phyloP scores from a whole-genome alignment of 2,113 vertebrate species.

The Daphoenositta chrysoptera region DNA sequence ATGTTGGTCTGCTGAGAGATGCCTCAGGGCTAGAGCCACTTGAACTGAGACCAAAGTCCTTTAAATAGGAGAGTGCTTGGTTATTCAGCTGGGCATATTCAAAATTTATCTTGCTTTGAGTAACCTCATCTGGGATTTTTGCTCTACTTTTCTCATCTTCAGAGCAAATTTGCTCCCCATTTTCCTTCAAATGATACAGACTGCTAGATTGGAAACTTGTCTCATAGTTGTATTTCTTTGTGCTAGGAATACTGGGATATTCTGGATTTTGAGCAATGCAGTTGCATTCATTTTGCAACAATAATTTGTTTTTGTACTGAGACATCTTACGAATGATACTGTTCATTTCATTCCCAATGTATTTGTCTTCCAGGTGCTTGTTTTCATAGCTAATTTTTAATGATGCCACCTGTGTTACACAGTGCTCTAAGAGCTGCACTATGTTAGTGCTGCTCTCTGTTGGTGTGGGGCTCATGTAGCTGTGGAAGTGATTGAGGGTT shows the following conservation, averaged over 20 bases:
- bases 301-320: slow-evolving; percentile 25
- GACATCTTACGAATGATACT: background rate
- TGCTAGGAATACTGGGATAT: background rate
- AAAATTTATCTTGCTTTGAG: slow-evolving; percentile 21
- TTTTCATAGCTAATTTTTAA: slow-evolving; percentile 65
- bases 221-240: background rate
- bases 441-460: slow-evolving; percentile 50
- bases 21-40: background rate
- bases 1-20: slow-evolving; percentile 30
- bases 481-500: slow-evolving; percentile 1
- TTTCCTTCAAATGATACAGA: background rate
- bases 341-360: slow-evolving; percentile 1
- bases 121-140: slow-evolving; percentile 24
- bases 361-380: background rate
- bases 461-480: slow-evolving; percentile 39
- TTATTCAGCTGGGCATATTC: slow-evolving; percentile 47
- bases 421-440: slow-evolving; percentile 65
- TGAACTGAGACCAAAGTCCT: slow-evolving; percentile 27
- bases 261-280: background rate
- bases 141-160: background rate
- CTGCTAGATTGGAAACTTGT: background rate
- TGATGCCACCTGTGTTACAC: slow-evolving; percentile 71
- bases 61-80: slow-evolving; percentile 18
- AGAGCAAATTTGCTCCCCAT: background rate
- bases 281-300: slow-evolving; percentile 33